Percentiles rank a stretch among this genome's conserved stretches.
phyloP scores from a whole-genome alignment of 1,140 invertebrate genomes.

The Nautilus pompilius region DNA sequence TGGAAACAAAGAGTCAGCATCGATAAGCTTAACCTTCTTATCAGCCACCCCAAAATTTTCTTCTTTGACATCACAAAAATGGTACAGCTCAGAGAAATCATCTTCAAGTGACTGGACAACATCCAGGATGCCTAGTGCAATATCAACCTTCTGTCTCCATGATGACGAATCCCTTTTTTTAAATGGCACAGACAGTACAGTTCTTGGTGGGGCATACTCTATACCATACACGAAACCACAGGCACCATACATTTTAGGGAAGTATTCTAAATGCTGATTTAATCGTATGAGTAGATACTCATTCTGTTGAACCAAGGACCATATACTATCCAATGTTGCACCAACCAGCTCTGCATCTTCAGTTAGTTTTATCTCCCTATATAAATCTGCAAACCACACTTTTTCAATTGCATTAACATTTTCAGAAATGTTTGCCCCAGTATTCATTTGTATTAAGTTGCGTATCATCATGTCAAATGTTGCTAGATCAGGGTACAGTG shows the following conservation, averaged over 20 bases:
- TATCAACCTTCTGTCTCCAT: constrained; percentile 53
- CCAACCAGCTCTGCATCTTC: constrained; percentile 5
- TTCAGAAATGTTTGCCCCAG: constrained; percentile 12
- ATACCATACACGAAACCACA: constrained; percentile 66
- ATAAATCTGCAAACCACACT: constrained; percentile 28
- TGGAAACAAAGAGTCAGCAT: constrained; percentile 57
- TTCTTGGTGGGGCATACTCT: constrained; percentile 58
- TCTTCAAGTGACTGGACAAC: constrained; percentile 62
- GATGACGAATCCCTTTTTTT: constrained; percentile 46
- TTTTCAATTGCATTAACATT: constrained; percentile 17
- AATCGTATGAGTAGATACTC: constrained; percentile 66
- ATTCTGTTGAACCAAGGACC: constrained; percentile 65
- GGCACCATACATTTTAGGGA: constrained; percentile 66
- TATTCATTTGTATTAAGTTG: constrained; percentile 1
- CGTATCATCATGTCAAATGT: not conserved
- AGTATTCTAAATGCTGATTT: constrained; percentile 62
- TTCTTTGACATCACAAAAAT: constrained; percentile 68
- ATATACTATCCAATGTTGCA: constrained; percentile 61
- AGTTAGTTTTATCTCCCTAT: constrained; percentile 13
- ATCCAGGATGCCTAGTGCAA: constrained; percentile 64
- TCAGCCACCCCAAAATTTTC: constrained; percentile 65
- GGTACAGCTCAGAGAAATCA: constrained; percentile 60
- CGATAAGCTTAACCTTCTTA: constrained; percentile 59
- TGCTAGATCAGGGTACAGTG: not conserved
- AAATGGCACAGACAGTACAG: constrained; percentile 18